Base-by-base conservation (phyloP, 2,113 vertebrate species). In the Tor tambroides region DNA sequence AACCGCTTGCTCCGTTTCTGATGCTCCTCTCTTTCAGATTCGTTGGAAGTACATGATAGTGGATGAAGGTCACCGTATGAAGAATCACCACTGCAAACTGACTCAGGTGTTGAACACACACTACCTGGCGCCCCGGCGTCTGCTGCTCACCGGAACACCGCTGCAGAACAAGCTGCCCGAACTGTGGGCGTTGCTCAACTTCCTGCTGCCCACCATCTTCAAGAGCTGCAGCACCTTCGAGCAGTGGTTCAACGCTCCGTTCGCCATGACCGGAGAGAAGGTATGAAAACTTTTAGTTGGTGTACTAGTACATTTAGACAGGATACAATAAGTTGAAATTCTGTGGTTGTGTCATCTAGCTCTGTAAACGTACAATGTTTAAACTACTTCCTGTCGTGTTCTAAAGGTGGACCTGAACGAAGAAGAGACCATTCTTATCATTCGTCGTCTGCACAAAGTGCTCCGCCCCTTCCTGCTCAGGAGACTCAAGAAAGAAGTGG, bases 31-130 rank as follows among this genome's bases (percentile, higher is more conserved):
- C 75, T 67, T 5, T 0, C 91, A 99, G 98, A 95, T 99, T 87
- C 98, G 98, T 2, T 99, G 98, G 98, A 99, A 99, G 93, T 99
- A 99, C 93, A 99, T 99, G 98, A 99, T 99, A 0, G 98, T 99
- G 88, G 98, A 99, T 0, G 98, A 99, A 86, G 98, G 98, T 23
- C 98, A 99, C 88, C 94, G 98, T 0, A 99, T 99, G 98, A 99
- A 99, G 94, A 99, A 99, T 93, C 98, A 99, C 89, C 98, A 99
- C 93, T 99, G 98, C 92, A 99, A 98, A 65, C 96, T 99, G 56
- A 99, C 98, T 0, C 98, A 98, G 93, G 98, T 99, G 76, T 94
- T 99, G 69, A 99, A 99, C 94, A 99, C 98, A 0, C 98, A 99
- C 95, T 99, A 99, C 30, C 94, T 99, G 91, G 98, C 98, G 0